A percentile compares a stretch with the other conserved stretches of the same genome.
Conservation (phyloP, 2,113 vertebrate species). For the Onychostoma macrolepis region DNA sequence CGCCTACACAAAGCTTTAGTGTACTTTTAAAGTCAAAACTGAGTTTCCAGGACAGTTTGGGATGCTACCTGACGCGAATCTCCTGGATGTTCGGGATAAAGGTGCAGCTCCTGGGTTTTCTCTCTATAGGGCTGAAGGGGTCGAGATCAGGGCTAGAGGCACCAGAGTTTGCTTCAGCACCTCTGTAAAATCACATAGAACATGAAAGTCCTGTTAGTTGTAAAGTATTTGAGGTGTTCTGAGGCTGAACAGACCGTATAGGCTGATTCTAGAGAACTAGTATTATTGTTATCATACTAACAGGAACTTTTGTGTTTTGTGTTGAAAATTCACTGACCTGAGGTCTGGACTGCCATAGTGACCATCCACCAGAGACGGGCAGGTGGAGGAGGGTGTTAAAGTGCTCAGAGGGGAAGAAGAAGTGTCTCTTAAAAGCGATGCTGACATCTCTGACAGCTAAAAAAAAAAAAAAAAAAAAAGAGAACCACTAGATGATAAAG, state of each 20-base stretch:
- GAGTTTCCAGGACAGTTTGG: too few species aligned
- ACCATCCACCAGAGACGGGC: constrained; percentile 93
- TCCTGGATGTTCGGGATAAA: constrained; percentile 96
- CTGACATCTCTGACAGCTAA: constrained; percentile 96
- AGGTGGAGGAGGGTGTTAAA: constrained; percentile 94
- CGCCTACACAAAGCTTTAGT: neutral
- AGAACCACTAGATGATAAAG: constrained; percentile 12
- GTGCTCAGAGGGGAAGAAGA: constrained; percentile 86
- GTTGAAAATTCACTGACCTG: constrained; percentile 75
- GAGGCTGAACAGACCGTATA: neutral
- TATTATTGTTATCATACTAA: neutral
- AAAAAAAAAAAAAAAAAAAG: constrained; percentile 54
- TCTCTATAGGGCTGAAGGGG: constrained; percentile 77
- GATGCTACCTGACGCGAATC: constrained; percentile 89
- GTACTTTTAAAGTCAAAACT: too few species aligned
- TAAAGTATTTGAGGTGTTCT: neutral
- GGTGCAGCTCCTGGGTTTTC: constrained; percentile 82
- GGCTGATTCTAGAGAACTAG: neutral
- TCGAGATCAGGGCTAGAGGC: constrained; percentile 89
- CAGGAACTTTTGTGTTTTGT: neutral
- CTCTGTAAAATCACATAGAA: constrained; percentile 68
- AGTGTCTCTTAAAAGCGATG: constrained; percentile 87
- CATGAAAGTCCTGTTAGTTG: neutral
- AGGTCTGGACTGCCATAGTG: constrained; percentile 80
- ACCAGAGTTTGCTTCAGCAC: constrained; percentile 82